Percentiles rank a stretch among this genome's conserved stretches.
These are phyloP conservation scores for Agonopterix subpropinquella DNA, from an alignment of 2,888 invertebrate genomes.

Conservation along the genomic window DNA sequence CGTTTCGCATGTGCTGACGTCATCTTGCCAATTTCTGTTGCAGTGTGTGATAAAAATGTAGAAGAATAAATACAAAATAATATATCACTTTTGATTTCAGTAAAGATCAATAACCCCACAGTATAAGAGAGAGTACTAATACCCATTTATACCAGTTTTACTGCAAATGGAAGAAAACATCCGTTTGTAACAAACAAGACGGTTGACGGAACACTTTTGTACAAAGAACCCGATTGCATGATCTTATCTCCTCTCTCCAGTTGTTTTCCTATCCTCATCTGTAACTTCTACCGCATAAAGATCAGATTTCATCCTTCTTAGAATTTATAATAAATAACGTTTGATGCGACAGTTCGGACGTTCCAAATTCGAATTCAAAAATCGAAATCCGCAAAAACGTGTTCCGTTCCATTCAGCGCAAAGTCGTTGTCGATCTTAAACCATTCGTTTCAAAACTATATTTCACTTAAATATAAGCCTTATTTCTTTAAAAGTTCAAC, in stretches of 20 bases:
- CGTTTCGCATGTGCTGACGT: no score
- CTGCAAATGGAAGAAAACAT: conserved; percentile 3
- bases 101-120: no score
- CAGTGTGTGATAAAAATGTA: no score
- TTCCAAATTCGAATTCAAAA: conserved; percentile 32
- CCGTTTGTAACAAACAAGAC: conserved; percentile 7
- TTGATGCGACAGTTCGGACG: conserved; percentile 1
- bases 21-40: no score
- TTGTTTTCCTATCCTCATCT: background rate
- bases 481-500: conserved; percentile 39
- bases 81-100: no score
- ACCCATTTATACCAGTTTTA: background rate
- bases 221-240: background rate
- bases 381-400: conserved; percentile 51
- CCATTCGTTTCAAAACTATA: conserved; percentile 31
- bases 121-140: no score
- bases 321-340: background rate
- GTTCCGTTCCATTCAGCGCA: conserved; percentile 48
- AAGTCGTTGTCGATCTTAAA: conserved; percentile 43
- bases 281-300: background rate
- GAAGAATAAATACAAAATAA: no score
- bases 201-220: conserved; percentile 2
- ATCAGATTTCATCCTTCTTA: conserved; percentile 2
- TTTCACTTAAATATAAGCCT: conserved; percentile 48
- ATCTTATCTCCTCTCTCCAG: conserved; percentile 1